Base-by-base conservation (phyloP, 2,113 vertebrate species). In the Eulacestoma nigropectus region DNA sequence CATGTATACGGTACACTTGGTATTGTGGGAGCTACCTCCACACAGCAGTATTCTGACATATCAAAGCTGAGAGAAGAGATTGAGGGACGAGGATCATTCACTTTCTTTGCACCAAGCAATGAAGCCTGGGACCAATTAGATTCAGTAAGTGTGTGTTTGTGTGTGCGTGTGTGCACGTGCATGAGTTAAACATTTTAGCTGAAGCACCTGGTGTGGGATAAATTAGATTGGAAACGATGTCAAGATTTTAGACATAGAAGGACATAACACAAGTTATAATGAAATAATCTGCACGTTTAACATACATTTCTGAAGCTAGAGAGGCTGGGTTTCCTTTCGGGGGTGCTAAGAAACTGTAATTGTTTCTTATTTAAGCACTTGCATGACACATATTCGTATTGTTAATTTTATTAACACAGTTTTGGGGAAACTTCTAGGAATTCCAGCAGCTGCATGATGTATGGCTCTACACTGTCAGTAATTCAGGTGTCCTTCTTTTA, bases 81-180 rank as follows among this genome's bases (percentile, higher is more conserved):
- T 9, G 99, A 99, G 92, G 99, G 99, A 86, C 84, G 97, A 26
- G 99, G 99, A 50, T 99, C 99, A 0, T 99, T 94, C 89, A 99
- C 99, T 30, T 99, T 99, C 95, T 99, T 99, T 90, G 98, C 99
- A 78, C 99, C 99, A 11, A 99, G 99, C 91, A 99, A 99, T 14
- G 99, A 99, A 7, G 99, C 99, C 35, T 99, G 99, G 99, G 98
- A 99, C 10, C 91, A 97, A 68, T 91, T 99, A 96, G 98, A 99
- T 87, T n/a, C 94, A 60, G 99, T 99, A 98, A 98, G 98, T 82
- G 32, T 70, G 3, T 55, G 9, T 84, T 7, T 50, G 30, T 16
- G 4, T 9, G 3, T 8, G 18, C 47, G 21, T 26, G 33, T 23
- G 8, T 22, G 39, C 10, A 7, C 1, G 2, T 18, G 8, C 5